These are phyloP conservation scores for Prionailurus bengalensis DNA, from an alignment of 2,113 vertebrate genomes.

Conservation along the genomic window DNA sequence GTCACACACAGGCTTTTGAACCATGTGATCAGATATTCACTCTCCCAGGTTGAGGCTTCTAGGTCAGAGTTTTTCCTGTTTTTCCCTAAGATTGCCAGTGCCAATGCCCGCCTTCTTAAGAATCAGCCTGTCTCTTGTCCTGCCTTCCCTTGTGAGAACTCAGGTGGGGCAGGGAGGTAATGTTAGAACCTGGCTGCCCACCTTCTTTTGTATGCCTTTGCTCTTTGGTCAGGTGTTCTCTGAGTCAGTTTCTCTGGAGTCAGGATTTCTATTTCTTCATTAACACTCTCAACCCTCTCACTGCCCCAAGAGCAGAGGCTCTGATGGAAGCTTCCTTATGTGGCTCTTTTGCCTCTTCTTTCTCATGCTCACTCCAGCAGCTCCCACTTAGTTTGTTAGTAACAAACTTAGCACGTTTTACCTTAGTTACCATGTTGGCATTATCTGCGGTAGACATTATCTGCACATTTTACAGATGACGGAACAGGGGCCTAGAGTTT, in stretches of 20 bases:
- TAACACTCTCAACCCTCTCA: background rate
- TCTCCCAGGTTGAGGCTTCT: background rate
- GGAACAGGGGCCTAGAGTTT: background rate
- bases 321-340: background rate
- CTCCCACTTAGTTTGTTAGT: background rate
- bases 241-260: background rate
- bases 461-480: background rate
- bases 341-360: background rate
- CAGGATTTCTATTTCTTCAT: background rate
- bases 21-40: rapidly evolving
- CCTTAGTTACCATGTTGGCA: background rate
- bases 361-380: rapidly evolving
- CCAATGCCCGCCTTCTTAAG: background rate
- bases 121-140: background rate
- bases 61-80: background rate
- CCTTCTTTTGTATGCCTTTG: background rate
- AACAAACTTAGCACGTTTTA: background rate
- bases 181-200: background rate
- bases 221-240: background rate
- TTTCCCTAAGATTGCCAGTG: background rate
- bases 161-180: background rate
- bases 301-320: background rate
- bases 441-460: background rate
- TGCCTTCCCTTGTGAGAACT: background rate
- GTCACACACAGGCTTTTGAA: background rate